A percentile compares a stretch with the other conserved stretches of the same genome.
phyloP scores from a whole-genome alignment of 2,113 vertebrate genomes.

The Vidua chalybeata region DNA sequence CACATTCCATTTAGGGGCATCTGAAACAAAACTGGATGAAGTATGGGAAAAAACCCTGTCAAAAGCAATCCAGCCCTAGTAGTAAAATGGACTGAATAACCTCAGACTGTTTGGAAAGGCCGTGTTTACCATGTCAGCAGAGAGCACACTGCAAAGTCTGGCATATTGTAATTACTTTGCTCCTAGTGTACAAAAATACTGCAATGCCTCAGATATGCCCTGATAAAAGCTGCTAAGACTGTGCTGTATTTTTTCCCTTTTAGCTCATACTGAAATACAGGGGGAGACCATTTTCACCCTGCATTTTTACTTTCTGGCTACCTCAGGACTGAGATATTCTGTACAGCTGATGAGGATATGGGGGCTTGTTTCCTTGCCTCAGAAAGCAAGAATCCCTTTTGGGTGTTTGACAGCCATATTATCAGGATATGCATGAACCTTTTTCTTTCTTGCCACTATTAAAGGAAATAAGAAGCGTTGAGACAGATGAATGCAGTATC shows the following conservation, averaged over 20 bases:
- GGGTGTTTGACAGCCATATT: background rate
- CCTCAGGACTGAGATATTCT: background rate
- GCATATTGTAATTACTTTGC: background rate
- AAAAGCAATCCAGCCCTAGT: background rate
- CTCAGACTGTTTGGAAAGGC: slow-evolving; percentile 22
- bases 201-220: background rate
- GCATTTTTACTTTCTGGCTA: background rate
- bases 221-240: background rate
- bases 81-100: background rate
- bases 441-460: background rate
- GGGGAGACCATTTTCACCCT: background rate
- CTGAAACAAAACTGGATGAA: background rate
- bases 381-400: background rate
- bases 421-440: background rate
- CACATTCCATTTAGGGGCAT: background rate
- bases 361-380: background rate
- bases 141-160: background rate
- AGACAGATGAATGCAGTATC: background rate
- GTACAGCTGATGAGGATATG: background rate
- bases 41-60: background rate
- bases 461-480: background rate
- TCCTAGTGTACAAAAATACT: background rate
- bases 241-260: background rate
- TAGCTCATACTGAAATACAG: background rate
- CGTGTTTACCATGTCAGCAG: background rate